phyloP scores from a whole-genome alignment of 2,797 vertebrate species.

The Poeciliopsis infans region DNA sequence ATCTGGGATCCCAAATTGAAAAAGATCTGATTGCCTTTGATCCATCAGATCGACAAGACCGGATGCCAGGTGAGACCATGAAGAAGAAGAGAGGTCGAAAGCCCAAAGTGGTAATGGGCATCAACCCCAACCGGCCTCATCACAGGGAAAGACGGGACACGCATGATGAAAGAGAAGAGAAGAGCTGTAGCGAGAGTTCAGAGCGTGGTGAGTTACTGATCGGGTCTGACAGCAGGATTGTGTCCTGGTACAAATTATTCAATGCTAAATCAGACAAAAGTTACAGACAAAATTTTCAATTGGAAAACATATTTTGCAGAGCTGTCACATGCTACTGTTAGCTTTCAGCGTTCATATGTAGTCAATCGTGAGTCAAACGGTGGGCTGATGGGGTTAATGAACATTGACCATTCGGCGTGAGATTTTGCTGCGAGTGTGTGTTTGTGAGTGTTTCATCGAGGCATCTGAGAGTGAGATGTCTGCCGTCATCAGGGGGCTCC shows the following conservation, averaged over 20 bases:
- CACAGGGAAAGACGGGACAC: constrained; percentile 54
- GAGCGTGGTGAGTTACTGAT: constrained; percentile 71
- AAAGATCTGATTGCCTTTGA: constrained; percentile 25
- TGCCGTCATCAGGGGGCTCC: constrained; percentile 58
- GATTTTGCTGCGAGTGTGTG: constrained; percentile 28
- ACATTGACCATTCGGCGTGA: constrained; percentile 36
- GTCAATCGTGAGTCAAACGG: constrained; percentile 17
- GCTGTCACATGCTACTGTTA: not conserved
- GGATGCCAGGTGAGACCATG: constrained; percentile 48
- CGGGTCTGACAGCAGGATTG: not conserved
- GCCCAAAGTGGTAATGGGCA: constrained; percentile 68
- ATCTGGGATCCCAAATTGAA: not conserved
- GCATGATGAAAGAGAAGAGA: constrained; percentile 51
- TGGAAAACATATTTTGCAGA: not conserved
- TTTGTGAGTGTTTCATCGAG: constrained; percentile 14
- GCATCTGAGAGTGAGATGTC: constrained; percentile 62
- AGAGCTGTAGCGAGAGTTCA: constrained; percentile 75
- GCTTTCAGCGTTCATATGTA: constrained; percentile 6
- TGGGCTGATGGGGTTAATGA: constrained; percentile 13
- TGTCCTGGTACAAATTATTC: not conserved
- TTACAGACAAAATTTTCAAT: not conserved
- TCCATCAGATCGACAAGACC: constrained; percentile 63
- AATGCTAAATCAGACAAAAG: not conserved
- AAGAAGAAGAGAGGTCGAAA: constrained; percentile 77
- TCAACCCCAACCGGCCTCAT: constrained; percentile 39